Evolutionary conservation across 2,888 invertebrate genomes (phyloP).

Genomic region (Perdita meconis): DNA sequence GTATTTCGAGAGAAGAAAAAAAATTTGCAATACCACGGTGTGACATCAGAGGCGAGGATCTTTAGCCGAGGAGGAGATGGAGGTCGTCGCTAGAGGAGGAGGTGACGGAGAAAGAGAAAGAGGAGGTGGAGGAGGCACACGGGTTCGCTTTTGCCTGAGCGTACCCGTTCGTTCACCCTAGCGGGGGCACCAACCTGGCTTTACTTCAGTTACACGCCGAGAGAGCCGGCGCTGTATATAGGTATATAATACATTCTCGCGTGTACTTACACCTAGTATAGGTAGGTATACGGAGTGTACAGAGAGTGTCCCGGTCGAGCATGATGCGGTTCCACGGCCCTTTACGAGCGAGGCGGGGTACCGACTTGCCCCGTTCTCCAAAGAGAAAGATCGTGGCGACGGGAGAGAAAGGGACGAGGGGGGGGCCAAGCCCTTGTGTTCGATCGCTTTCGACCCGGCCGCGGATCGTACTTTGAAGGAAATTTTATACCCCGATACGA

Average conservation of each 20-base stretch:
- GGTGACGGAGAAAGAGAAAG: conserved; percentile 67
- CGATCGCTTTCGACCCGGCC: conserved; percentile 64
- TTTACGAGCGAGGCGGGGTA: conserved; percentile 69
- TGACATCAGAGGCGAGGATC: conserved; percentile 70
- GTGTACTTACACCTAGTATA: conserved; percentile 78
- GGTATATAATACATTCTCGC: conserved; percentile 73
- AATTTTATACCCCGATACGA: conserved; percentile 56
- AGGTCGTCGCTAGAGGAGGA: conserved; percentile 61
- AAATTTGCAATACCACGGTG: conserved; percentile 53
- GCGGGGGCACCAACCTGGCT: conserved; percentile 84
- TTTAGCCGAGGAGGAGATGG: conserved; percentile 59
- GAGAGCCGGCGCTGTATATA: conserved; percentile 73
- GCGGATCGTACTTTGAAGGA: conserved; percentile 57
- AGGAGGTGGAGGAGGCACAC: conserved; percentile 78
- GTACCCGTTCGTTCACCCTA: conserved; percentile 84
- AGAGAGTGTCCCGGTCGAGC: conserved; percentile 78
- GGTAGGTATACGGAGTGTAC: conserved; percentile 76
- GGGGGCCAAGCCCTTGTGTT: conserved; percentile 60
- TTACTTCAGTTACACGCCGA: conserved; percentile 83
- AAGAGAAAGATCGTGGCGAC: conserved; percentile 60
- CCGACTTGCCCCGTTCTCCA: conserved; percentile 72
- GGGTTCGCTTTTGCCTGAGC: conserved; percentile 81
- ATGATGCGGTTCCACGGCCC: conserved; percentile 76
- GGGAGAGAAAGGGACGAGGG: conserved; percentile 49
- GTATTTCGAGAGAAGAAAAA: conserved; percentile 6